These are phyloP conservation scores for Cynopterus sphinx DNA, from an alignment of 2,797 vertebrate genomes.

Conservation along the genomic window DNA sequence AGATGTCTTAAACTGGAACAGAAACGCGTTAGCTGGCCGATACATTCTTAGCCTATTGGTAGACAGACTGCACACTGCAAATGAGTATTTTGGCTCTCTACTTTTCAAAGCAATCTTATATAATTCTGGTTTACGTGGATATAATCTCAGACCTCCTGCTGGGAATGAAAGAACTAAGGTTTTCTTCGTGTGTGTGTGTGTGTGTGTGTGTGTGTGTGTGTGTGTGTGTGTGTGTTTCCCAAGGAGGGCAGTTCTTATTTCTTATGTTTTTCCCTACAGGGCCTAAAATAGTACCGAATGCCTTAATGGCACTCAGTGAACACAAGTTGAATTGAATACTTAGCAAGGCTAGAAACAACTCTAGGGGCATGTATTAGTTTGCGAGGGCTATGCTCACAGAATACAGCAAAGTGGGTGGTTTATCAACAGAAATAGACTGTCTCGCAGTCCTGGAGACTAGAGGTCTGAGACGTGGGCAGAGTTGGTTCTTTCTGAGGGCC, in stretches of 20 bases:
- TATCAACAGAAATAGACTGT: neutral
- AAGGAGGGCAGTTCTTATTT: neutral
- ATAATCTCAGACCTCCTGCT: neutral
- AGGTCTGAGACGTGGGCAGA: neutral
- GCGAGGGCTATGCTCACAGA: neutral
- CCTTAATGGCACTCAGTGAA: neutral
- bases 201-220: too few relatives aligned
- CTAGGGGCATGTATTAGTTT: neutral
- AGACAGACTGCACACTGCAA: neutral
- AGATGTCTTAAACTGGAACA: neutral
- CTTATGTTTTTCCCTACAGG: neutral
- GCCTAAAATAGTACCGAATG: neutral
- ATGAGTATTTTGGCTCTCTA: neutral
- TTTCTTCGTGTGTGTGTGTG: too few relatives aligned
- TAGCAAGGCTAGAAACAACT: neutral
- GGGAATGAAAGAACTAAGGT: neutral
- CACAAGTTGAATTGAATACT: neutral
- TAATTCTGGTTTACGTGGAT: slow-evolving; percentile 10
- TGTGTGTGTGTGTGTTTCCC: neutral
- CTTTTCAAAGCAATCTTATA: neutral
- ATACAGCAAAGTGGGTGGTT: neutral
- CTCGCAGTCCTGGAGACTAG: neutral
- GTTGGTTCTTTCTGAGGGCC: neutral
- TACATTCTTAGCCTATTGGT: neutral
- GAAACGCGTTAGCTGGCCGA: neutral